A percentile compares a stretch with the other conserved stretches of the same genome.
phyloP scores from a whole-genome alignment of 1,140 invertebrate species.

The Drosophila sturtevanti region DNA sequence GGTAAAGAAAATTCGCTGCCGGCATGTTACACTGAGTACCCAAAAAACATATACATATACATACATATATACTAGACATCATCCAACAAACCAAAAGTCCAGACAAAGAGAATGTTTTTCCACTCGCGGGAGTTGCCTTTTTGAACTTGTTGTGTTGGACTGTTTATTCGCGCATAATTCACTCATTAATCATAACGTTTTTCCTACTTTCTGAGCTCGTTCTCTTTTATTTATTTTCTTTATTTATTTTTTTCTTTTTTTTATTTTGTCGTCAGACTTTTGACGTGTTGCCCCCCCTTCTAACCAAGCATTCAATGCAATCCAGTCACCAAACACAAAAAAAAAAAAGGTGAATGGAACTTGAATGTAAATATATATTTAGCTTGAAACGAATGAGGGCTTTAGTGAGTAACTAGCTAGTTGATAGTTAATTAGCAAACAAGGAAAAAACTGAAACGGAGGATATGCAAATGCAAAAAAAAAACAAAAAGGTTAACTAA shows the following conservation, averaged over 20 bases:
- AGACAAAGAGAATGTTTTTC: slow-evolving; percentile 69
- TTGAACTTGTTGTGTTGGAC: slow-evolving; percentile 69
- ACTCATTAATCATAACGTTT: slow-evolving; percentile 80
- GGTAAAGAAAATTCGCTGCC: slow-evolving; percentile 64
- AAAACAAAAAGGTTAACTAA: background rate
- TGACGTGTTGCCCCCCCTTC: slow-evolving; percentile 49
- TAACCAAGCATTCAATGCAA: slow-evolving; percentile 31
- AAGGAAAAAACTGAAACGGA: background rate
- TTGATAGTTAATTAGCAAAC: slow-evolving; percentile 42
- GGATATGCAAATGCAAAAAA: background rate
- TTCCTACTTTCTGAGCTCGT: slow-evolving; percentile 13
- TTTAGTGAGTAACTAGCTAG: slow-evolving; percentile 16
- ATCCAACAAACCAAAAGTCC: slow-evolving; percentile 31
- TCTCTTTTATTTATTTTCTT: too few species aligned
- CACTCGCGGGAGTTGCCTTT: slow-evolving; percentile 40
- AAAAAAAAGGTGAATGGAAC: slow-evolving; percentile 59
- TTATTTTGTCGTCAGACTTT: slow-evolving; percentile 60
- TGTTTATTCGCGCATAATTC: slow-evolving; percentile 81
- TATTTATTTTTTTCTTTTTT: background rate
- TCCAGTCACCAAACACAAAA: background rate
- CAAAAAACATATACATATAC: slow-evolving; percentile 38
- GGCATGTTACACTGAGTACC: slow-evolving; percentile 66
- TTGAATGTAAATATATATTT: slow-evolving; percentile 42
- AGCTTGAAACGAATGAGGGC: slow-evolving; percentile 27
- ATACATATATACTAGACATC: background rate